Evolutionary conservation across 1,140 invertebrate genomes (phyloP).

Genomic region (Cydia fagiglandana): DNA sequence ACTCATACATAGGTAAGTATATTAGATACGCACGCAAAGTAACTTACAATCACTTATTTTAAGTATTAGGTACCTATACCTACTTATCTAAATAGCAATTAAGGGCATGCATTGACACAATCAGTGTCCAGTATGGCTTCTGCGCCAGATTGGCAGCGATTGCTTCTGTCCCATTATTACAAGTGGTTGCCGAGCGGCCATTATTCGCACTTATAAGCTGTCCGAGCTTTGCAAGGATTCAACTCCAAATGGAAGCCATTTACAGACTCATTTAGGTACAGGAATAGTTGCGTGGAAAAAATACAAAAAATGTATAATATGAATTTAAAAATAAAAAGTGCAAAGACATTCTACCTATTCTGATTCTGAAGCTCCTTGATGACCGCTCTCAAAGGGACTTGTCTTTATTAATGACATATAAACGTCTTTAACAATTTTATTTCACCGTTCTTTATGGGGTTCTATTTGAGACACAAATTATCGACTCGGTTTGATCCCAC

Average conservation of each 20-base stretch:
- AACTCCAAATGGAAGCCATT: background rate
- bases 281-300: too few relatives aligned
- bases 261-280: background rate
- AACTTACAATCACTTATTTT: too few relatives aligned
- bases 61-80: too few relatives aligned
- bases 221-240: conserved; percentile 30
- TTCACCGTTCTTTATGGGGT: conserved; percentile 64
- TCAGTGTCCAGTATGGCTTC: background rate
- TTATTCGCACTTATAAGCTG: conserved; percentile 26
- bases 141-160: conserved; percentile 11
- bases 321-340: background rate
- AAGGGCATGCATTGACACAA: background rate
- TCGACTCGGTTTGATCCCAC: conserved; percentile 76
- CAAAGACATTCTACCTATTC: background rate
- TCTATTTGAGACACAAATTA: conserved; percentile 72
- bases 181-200: background rate
- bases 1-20: too few relatives aligned
- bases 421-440: conserved; percentile 66
- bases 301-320: background rate
- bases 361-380: background rate
- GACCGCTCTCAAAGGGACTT: conserved; percentile 39
- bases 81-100: too few relatives aligned
- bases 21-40: too few relatives aligned
- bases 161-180: conserved; percentile 8
- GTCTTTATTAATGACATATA: conserved; percentile 51